Conservation (phyloP, 2,113 vertebrate genomes). For the Zapornia atra region DNA sequence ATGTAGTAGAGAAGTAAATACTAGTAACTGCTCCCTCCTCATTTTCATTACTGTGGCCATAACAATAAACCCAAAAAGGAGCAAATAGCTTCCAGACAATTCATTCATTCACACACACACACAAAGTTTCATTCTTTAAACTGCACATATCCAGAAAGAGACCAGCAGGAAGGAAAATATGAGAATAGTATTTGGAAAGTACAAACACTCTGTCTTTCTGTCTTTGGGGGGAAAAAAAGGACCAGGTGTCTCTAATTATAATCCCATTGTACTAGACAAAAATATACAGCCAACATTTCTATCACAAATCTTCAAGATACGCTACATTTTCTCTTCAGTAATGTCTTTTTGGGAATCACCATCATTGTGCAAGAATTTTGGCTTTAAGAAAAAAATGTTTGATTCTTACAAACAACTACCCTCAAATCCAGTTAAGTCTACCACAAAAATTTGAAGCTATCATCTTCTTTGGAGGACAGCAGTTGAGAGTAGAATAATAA, state of each 20-base stretch:
- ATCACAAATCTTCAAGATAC: neutral
- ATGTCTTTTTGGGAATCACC: neutral
- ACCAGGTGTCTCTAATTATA: neutral
- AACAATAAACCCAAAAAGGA: neutral
- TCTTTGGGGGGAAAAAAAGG: neutral
- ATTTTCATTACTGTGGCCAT: neutral
- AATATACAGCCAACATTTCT: neutral
- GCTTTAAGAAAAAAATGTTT: neutral
- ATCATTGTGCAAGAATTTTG: neutral
- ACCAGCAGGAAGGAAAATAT: neutral
- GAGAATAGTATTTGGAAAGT: neutral
- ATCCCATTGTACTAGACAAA: neutral
- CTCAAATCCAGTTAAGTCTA: neutral
- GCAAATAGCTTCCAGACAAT: neutral
- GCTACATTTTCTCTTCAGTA: neutral
- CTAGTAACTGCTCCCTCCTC: neutral
- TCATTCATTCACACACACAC: neutral
- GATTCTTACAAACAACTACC: neutral
- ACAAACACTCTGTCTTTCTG: neutral
- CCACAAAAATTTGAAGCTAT: neutral
- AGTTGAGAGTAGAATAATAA: neutral
- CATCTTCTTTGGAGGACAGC: neutral
- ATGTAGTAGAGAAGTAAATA: neutral
- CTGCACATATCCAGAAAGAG: neutral
- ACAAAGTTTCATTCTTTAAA: neutral